Conservation (phyloP, 1,140 invertebrate species). For the Akabosia matsudoensis region DNA sequence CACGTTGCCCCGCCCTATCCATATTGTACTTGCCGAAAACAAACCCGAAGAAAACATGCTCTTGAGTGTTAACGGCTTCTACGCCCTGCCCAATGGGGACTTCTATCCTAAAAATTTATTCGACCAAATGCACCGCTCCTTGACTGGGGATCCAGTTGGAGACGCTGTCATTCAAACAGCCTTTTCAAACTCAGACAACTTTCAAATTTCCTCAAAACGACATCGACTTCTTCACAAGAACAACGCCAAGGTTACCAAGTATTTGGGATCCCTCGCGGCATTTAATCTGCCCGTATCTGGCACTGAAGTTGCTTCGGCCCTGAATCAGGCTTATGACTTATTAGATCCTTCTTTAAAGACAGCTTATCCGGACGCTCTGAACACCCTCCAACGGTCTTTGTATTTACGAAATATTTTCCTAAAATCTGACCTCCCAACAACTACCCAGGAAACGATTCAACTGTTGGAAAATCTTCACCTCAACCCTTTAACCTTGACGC, state of each 20-base stretch:
- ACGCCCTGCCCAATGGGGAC: constrained; percentile 33
- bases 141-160: constrained; percentile 21
- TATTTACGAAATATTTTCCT: constrained; percentile 19
- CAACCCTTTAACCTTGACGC: neutral
- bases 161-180: constrained; percentile 23
- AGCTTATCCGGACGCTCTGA: constrained; percentile 22
- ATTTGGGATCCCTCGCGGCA: neutral
- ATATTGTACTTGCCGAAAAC: constrained; percentile 23
- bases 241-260: constrained; percentile 28
- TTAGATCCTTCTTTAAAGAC: neutral
- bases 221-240: neutral
- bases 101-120: constrained; percentile 33
- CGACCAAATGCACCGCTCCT: constrained; percentile 23
- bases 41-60: constrained; percentile 10
- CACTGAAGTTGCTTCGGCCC: neutral
- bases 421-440: constrained; percentile 6
- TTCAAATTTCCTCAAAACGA: neutral
- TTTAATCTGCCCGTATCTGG: neutral
- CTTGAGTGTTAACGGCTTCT: constrained; percentile 24
- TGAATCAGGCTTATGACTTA: neutral
- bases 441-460: constrained; percentile 6
- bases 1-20: constrained; percentile 27
- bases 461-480: constrained; percentile 26
- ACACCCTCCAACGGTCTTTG: constrained; percentile 20
- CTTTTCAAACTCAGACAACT: constrained; percentile 23